Evolutionary conservation across 2,888 invertebrate species (phyloP), one percentile per base, ranked within the genome.

Genomic region (Esperia sulphurella): DNA sequence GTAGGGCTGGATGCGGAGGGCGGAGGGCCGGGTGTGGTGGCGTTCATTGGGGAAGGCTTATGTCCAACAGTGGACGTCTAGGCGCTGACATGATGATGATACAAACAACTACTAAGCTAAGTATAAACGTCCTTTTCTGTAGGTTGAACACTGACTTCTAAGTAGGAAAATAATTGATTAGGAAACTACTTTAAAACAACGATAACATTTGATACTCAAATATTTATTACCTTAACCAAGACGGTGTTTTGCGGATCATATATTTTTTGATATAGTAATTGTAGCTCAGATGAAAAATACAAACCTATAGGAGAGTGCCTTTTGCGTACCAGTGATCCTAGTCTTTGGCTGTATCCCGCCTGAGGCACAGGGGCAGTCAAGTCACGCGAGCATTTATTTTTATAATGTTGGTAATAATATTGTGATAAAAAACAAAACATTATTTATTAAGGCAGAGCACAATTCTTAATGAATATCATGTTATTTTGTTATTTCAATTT

Each of bases 371-470:
- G 53, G 53, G 70, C 72, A 79, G 84, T 73, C 83, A 83, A 62
- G 85, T 86, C 85, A 75, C 72, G 76, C 68, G 67, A 86, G 88
- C 88, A 89, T 89, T 89, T 89, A 89, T 88, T 87, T 88, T 87
- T 83, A 79, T 84, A 83, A 79, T 80, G 80, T 86, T 84, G 30
- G 43, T 56, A 51, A 53, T 51, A 65, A 53, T 51, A 65, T 71
- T 78, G 80, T 79, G 79, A 80, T 79, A 75, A 63, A 63, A 64
- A 65, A 56, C 70, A 62, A 55, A 52, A 48, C 57, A 57, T 65
- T 66, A 71, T 57, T 64, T 75, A 73, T 74, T 74, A 62, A 68
- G 59, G 65, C 61, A 67, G 67, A 75, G 71, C 79, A 79, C 74
- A 67, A 64, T 58, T 61, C 52, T 50, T 51, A 30, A 35, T 45